These are phyloP conservation scores for Nothobranchius furzeri DNA, from an alignment of 2,113 vertebrate genomes.

Conservation along the genomic window DNA sequence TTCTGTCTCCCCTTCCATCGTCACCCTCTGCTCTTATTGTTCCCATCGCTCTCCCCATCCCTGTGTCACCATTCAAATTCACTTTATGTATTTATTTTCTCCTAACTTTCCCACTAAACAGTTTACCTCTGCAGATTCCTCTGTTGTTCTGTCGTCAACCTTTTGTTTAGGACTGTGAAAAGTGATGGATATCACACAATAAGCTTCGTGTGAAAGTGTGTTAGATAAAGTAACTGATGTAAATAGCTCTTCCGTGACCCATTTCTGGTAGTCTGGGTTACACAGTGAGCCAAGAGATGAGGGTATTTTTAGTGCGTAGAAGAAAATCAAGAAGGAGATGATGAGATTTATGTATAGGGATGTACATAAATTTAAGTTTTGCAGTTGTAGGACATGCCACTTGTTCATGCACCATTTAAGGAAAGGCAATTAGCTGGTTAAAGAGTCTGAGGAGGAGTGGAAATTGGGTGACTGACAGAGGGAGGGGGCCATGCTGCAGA, in stretches of 20 bases:
- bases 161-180: conserved; percentile 32
- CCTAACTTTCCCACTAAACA: conserved; percentile 13
- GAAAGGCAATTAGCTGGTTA: conserved; percentile 37
- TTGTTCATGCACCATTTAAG: conserved; percentile 27
- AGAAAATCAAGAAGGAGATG: conserved; percentile 24
- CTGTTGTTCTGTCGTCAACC: conserved; percentile 31
- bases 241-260: conserved; percentile 66
- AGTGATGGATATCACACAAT: conserved; percentile 26
- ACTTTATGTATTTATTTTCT: conserved; percentile 9
- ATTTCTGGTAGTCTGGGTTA: conserved; percentile 70
- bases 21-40: conserved; percentile 61
- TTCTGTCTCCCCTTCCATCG: conserved; percentile 82
- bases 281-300: conserved; percentile 53
- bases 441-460: conserved; percentile 58
- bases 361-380: background rate
- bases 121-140: conserved; percentile 22
- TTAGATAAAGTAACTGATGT: conserved; percentile 52
- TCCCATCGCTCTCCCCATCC: conserved; percentile 57
- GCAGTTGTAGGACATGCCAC: background rate
- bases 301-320: conserved; percentile 62
- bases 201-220: conserved; percentile 45
- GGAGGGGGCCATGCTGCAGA: conserved; percentile 57
- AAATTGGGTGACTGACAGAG: conserved; percentile 53
- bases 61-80: conserved; percentile 50
- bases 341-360: conserved; percentile 2